Evolutionary conservation across 1,140 invertebrate genomes (phyloP).

Genomic region (Brachystomella parvula): DNA sequence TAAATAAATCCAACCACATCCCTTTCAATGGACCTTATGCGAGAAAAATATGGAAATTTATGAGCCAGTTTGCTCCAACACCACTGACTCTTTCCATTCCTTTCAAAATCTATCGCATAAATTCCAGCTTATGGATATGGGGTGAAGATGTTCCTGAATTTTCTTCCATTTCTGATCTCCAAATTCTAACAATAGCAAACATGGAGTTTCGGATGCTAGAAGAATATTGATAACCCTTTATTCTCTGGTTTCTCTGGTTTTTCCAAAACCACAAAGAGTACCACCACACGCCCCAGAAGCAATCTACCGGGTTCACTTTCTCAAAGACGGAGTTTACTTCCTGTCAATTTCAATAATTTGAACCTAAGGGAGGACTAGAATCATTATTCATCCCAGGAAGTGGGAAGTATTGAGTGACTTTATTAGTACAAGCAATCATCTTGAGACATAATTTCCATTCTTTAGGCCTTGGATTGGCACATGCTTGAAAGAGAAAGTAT

Average conservation of each 20-base stretch:
- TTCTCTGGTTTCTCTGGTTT: conserved; percentile 18
- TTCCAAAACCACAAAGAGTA: conserved; percentile 13
- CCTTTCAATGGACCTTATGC: conserved; percentile 24
- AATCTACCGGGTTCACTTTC: no score
- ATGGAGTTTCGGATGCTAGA: conserved; percentile 24
- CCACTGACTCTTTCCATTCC: conserved; percentile 8
- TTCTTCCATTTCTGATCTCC: conserved; percentile 25
- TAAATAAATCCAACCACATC: conserved; percentile 16
- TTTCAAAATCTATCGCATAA: conserved; percentile 27
- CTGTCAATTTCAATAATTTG: no score
- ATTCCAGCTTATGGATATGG: conserved; percentile 36
- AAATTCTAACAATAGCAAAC: conserved; percentile 28
- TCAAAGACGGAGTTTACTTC: no score
- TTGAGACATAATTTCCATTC: no score
- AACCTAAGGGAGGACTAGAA: no score
- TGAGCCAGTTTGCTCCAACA: conserved; percentile 19
- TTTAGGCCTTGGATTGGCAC: no score
- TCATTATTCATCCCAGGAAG: no score
- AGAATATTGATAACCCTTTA: conserved; percentile 30
- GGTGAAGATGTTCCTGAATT: conserved; percentile 33
- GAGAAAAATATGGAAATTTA: conserved; percentile 37
- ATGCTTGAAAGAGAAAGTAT: no score
- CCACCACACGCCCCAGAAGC: no score
- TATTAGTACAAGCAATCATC: no score
- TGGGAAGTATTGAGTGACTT: no score